Conservation (phyloP, 1,140 invertebrate species). For the Choristoneura fumiferana region DNA sequence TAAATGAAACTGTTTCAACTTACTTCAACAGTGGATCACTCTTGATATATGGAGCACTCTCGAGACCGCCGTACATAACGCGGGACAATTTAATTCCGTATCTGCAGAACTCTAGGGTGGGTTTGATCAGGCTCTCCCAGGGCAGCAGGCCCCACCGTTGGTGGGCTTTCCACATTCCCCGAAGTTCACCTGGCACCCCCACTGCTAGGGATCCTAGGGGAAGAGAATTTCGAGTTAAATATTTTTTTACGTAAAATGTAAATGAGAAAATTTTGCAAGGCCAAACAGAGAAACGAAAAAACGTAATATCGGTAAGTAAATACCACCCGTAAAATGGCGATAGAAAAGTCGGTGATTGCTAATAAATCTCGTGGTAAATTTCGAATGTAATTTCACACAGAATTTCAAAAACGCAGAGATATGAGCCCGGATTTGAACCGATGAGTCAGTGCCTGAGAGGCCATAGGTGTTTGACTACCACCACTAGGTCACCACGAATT, state of each 20-base stretch:
- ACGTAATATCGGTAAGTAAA: no score
- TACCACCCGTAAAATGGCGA: no score
- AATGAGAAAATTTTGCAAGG: no score
- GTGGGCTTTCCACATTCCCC: conserved; percentile 92
- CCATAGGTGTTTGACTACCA: no score
- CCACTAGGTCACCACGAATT: no score
- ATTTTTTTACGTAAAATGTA: neutral
- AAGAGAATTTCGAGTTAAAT: conserved; percentile 20
- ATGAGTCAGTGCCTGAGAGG: no score
- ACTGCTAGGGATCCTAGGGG: conserved; percentile 86
- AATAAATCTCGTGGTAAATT: no score
- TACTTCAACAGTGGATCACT: conserved; percentile 83
- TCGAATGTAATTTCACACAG: no score
- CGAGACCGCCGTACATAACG: conserved; percentile 81
- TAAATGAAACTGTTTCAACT: conserved; percentile 11
- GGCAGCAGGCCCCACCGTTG: conserved; percentile 88
- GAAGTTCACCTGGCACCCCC: conserved; percentile 94
- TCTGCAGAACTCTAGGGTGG: conserved; percentile 87
- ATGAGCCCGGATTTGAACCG: no score
- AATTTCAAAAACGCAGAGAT: no score
- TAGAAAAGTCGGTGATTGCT: no score
- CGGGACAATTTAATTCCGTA: conserved; percentile 86
- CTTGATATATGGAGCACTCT: conserved; percentile 76
- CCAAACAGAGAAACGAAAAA: no score
- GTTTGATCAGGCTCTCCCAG: conserved; percentile 90